Percentiles rank a stretch among this genome's conserved stretches.
Conservation (phyloP, 1,140 invertebrate species). For the Drosophila suzukii region DNA sequence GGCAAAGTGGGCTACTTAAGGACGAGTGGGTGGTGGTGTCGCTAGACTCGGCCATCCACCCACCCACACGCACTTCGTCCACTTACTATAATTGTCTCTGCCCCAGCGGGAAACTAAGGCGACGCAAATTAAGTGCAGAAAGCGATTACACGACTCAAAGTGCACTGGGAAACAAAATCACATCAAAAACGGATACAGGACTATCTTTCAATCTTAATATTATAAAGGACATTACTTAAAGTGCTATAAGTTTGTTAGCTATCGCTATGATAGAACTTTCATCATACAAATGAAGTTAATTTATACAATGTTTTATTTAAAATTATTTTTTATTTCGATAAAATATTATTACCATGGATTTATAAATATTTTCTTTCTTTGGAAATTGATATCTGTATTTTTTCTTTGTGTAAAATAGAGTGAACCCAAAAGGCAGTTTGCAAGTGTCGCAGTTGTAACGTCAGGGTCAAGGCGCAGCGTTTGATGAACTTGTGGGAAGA, state of each 20-base stretch:
- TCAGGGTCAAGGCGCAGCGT: conserved; percentile 62
- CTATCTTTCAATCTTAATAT: no score
- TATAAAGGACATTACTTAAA: no score
- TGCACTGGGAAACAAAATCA: neutral
- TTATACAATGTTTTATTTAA: no score
- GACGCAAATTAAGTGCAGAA: conserved; percentile 77
- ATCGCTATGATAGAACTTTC: no score
- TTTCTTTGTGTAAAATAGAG: conserved; percentile 5
- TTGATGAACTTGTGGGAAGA: conserved; percentile 63
- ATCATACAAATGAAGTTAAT: no score
- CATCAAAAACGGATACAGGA: no score
- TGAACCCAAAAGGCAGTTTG: neutral
- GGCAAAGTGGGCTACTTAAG: conserved; percentile 65
- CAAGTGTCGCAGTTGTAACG: conserved; percentile 40
- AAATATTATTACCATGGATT: no score
- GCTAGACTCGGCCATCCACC: conserved; percentile 5
- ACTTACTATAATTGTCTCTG: conserved; percentile 76
- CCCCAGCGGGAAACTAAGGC: conserved; percentile 39
- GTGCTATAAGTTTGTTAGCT: no score
- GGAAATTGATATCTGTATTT: neutral
- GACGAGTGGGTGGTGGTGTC: conserved; percentile 1
- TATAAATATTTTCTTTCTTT: no score
- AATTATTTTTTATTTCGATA: no score
- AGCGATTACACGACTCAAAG: conserved; percentile 51
- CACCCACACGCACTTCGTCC: conserved; percentile 50